Evolutionary conservation across 2,113 vertebrate genomes (phyloP).

Genomic region (Semnornis frantzii): DNA sequence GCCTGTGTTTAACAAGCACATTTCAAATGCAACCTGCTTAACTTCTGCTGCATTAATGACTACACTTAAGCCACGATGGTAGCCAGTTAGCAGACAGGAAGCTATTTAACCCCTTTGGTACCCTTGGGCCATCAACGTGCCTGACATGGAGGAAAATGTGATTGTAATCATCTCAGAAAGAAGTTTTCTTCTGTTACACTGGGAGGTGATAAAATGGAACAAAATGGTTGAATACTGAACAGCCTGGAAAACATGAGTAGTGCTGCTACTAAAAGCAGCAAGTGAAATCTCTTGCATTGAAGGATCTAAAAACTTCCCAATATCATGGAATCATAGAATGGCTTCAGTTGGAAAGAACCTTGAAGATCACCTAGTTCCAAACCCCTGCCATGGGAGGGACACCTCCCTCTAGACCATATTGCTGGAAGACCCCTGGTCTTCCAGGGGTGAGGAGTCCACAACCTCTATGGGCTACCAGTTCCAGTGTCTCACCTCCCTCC

Average conservation of each 20-base stretch:
- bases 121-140: neutral
- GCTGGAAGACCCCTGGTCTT: no score
- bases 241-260: slow-evolving; percentile 22
- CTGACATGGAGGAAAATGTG: neutral
- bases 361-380: no score
- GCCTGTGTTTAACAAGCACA: slow-evolving; percentile 21
- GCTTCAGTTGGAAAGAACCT: no score
- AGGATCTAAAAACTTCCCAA: slow-evolving; percentile 49
- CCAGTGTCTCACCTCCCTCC: no score
- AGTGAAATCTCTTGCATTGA: slow-evolving; percentile 48
- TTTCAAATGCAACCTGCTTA: slow-evolving; percentile 38
- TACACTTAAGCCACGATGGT: slow-evolving; percentile 29
- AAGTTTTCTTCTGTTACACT: slow-evolving; percentile 22
- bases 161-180: neutral
- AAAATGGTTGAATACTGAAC: slow-evolving; percentile 26
- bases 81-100: slow-evolving; percentile 30
- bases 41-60: slow-evolving; percentile 37
- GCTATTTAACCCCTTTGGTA: slow-evolving; percentile 31
- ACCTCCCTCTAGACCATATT: no score
- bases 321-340: neutral
- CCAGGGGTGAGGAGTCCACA: no score
- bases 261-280: slow-evolving; percentile 56
- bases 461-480: no score
- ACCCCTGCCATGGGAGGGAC: no score
- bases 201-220: slow-evolving; percentile 22